Evolutionary conservation across 2,888 invertebrate genomes (phyloP), one percentile per base, ranked within the genome.

Genomic region (Hyposoter didymator): DNA sequence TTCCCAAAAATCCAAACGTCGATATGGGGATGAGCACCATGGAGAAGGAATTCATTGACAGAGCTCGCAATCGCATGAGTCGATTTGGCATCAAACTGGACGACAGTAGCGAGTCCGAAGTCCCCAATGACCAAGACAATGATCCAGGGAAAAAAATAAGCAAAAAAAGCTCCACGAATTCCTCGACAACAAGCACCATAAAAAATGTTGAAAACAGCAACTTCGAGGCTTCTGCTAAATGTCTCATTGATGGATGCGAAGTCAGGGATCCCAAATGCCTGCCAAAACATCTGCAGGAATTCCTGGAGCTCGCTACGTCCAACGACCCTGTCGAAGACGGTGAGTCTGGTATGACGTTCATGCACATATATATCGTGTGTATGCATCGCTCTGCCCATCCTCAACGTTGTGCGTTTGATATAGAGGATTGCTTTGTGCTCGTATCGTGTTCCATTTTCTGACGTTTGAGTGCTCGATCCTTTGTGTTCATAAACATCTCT

Each of bases 241-340:
- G 92, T 87, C 95, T 97, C 78, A 95, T 97, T 67, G 96, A 97
- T 91, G 96, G 96, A 92, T 95, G 90, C 91, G 95, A 94, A 95
- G 95, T 95, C 91, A 95, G 95, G 84, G 96, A 96, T 90, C 94
- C 96, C 66, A 95, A 95, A 79, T 95, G 95, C 85, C 94, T 97
- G 85, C 98, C 98, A 6, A 96, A 95, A 90, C 98, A 98, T 94
- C 95, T 98, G 91, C 96, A 96, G 91, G 97, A 98, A 91, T 97
- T 97, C 92, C 96, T 97, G 89, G 95, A 95, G 91, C 96, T 96
- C 90, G 94, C 94, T 87, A 95, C 95, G 88, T 94, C 89, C 67
- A 90, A 90, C 39, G 91, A 91, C 86, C 92, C 95, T 89, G 90
- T 91, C 85, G 94, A 95, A 87, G 95, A 95, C 89, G 95, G 95